Evolutionary conservation across 2,888 invertebrate species (phyloP), one percentile per base, ranked within the genome.

Genomic region (Melinopterus prodromus): DNA sequence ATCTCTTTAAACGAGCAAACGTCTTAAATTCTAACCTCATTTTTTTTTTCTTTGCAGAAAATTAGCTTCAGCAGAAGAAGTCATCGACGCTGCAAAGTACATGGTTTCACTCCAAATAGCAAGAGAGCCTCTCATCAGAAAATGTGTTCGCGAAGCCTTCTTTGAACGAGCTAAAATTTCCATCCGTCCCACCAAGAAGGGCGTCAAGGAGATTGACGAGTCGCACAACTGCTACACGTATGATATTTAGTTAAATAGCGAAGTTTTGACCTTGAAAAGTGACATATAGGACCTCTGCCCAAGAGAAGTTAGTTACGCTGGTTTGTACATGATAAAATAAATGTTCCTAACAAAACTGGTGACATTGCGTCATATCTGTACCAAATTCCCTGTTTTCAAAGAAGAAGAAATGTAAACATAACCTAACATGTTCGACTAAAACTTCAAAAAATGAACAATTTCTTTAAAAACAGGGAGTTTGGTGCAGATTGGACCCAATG

Each of bases 81-180:
- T 97, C 14, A 87, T 99, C 71, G 94, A 96, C 85, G 99, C 98
- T 3, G 96, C 96, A 0, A 96, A 97, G 85, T 96, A 96, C 89
- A 97, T 99, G 95, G 97, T 99, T 35, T 97, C 99, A 0, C 94
- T 96, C 82, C 99, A 99, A 89, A 90, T 99, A 78, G 95, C 98
- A 0, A 93, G 97, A 77, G 98, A 99, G 88, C 99, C 99, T 0
- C 89, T 96, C 81, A 94, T 99, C 7, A 92, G 98, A 0, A 94
- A 95, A 86, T 94, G 95, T 84, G 93, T 98, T 7, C 91, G 99
- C 0, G 97, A 97, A 88, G 94, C 95, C 72, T 95, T 96, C 88
- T 95, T 95, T 85, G 98, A 98, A 88, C 91, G 97, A 12, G 98
- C 98, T 4, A 96, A 96, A 83, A 88, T 99, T 80, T 92, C 92